These are phyloP conservation scores for Chrysogorgia sp. DNA, from an alignment of 92 coral and sea anemone genomes.

Conservation along the genomic window DNA sequence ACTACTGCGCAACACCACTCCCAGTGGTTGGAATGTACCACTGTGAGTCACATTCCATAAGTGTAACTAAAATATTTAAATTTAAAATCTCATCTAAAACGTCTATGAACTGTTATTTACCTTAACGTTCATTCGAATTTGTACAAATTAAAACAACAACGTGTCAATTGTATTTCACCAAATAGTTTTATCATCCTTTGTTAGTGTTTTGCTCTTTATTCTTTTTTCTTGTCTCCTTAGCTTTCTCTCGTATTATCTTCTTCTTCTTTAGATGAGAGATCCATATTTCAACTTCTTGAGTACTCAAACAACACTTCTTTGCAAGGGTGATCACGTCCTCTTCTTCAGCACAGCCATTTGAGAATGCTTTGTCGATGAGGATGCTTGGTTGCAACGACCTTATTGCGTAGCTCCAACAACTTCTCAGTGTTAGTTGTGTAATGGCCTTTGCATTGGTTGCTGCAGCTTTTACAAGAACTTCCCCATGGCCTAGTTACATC, in stretches of 20 bases:
- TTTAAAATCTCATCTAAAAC: too few relatives aligned
- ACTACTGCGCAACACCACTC: too few relatives aligned
- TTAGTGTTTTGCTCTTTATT: constrained; percentile 15
- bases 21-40: too few relatives aligned
- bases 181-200: constrained; percentile 8
- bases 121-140: too few relatives aligned
- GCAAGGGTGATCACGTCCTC: constrained; percentile 45
- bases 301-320: constrained; percentile 57
- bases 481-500: constrained; percentile 70
- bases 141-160: too few relatives aligned
- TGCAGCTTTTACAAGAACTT: constrained; percentile 49
- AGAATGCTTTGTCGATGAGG: constrained; percentile 60
- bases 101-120: too few relatives aligned
- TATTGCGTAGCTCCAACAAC: constrained; percentile 52
- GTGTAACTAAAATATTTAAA: too few relatives aligned
- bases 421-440: constrained; percentile 59
- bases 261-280: constrained; percentile 50
- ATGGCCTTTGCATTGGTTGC: constrained; percentile 62
- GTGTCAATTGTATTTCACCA: background rate
- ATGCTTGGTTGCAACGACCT: constrained; percentile 55
- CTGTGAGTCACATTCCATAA: too few relatives aligned
- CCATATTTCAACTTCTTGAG: constrained; percentile 56
- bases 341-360: constrained; percentile 27
- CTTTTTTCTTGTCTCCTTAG: constrained; percentile 46
- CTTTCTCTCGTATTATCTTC: constrained; percentile 40